Evolutionary conservation across 2,888 invertebrate genomes (phyloP), one percentile per base, ranked within the genome.

Genomic region (Thymelicus sylvestris): DNA sequence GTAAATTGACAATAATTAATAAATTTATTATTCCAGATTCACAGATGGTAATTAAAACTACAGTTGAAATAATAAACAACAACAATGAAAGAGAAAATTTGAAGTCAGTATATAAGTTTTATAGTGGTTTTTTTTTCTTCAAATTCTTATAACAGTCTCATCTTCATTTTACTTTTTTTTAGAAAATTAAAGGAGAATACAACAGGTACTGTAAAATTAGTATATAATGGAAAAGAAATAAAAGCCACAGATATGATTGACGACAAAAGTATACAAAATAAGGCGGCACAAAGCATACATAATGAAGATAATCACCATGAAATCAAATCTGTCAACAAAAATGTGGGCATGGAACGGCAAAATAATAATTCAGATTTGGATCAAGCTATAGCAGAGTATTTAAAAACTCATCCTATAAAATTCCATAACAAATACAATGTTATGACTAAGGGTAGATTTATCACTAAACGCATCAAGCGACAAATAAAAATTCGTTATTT

Each of bases 221-320:
- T 88, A 24, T 90, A 88, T 68, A 91, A 92, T 64, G 92, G 90
- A 0, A 86, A 86, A 78, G 70, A 82, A 13, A 74, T 90, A 0
- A 85, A 85, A 75, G 80, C 88, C 13, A 81, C 73, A 39, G 72
- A 74, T 70, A 71, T 77, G 62, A 76, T 78, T 3, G 76, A 75
- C 13, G 24, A 50, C 39, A 59, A 70, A 59, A 7, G 7, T 13
- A 71, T 76, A 6, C 69, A 73, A 47, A n/a, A 65, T 8, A 31
- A 44, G 64, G 39, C 24, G 41, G 39, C 7, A 47, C 31, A 57
- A 24, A 6, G 50, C 50, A 39, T 0, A 44, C 12, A 63, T 57
- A 69, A 63, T 41, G 41, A 68, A 67, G 60, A 72, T 19, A 71
- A 65, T 60, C 47, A 65, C 12, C 47, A 62, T n/a, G 59, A 66